These are phyloP conservation scores for Cyclina sinensis DNA, from an alignment of 1,140 invertebrate genomes.

Conservation along the genomic window DNA sequence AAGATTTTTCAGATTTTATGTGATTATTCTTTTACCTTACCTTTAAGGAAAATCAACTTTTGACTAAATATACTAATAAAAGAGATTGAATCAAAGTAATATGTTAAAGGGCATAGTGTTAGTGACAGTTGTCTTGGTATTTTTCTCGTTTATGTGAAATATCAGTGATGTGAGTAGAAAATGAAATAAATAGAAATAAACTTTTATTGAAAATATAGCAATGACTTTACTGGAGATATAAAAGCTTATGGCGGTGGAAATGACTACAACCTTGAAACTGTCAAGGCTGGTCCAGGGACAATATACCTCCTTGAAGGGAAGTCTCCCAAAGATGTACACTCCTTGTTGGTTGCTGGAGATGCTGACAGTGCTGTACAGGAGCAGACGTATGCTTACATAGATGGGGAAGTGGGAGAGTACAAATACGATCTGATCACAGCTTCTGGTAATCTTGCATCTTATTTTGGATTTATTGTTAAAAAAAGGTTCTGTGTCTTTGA, in stretches of 20 bases:
- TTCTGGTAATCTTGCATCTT: slow-evolving; percentile 61
- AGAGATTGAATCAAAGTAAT: too few relatives aligned
- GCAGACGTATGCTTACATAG: slow-evolving; percentile 73
- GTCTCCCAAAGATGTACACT: slow-evolving; percentile 49
- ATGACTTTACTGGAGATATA: slow-evolving; percentile 72
- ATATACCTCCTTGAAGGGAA: slow-evolving; percentile 75
- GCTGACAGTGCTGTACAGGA: slow-evolving; percentile 69
- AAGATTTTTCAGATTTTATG: too few relatives aligned
- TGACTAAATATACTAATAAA: too few relatives aligned
- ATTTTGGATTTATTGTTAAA: too few relatives aligned
- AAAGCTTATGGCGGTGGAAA: slow-evolving; percentile 79
- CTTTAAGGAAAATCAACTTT: too few relatives aligned
- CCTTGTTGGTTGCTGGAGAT: slow-evolving; percentile 71
- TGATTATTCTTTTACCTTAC: too few relatives aligned
- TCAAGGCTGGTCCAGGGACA: slow-evolving; percentile 80
- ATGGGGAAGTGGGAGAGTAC: slow-evolving; percentile 68
- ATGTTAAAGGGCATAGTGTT: too few relatives aligned
- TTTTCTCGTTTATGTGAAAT: too few relatives aligned
- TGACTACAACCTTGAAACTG: slow-evolving; percentile 64
- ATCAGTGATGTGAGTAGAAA: too few relatives aligned
- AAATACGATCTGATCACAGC: slow-evolving; percentile 72
- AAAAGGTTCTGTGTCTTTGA: too few relatives aligned
- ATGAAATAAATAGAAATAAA: too few relatives aligned
- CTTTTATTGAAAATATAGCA: slow-evolving; percentile 61
- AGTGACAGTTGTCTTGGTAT: too few relatives aligned